Evolutionary conservation across 2,888 invertebrate genomes (phyloP), one percentile per base, ranked within the genome.

Genomic region (Caradrina kadenii): DNA sequence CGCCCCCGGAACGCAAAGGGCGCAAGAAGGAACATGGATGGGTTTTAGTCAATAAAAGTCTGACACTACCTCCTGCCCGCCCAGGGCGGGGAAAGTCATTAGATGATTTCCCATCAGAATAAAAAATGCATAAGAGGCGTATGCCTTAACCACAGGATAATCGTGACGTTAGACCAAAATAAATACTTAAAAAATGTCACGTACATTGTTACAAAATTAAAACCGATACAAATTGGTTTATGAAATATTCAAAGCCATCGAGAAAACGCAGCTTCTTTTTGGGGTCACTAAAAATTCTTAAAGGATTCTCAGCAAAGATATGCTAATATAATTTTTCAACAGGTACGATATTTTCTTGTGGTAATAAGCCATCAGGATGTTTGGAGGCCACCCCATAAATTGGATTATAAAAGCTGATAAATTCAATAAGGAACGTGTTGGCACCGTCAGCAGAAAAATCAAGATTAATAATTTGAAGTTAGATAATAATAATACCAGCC

Each of bases 381-480:
- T 78, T 63, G 61, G 70, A 61, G 77, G 67, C 53, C 64, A 73
- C 65, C 71, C 72, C 63, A 82, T 85, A 83, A 86, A 85, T 80
- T 85, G 82, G 82, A 83, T 86, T 85, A 80, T 64, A 72, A 75
- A 77, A 80, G 72, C 69, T 76, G 82, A 83, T 86, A 80, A 75
- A 80, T 86, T 85, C 78, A 81, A 85, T 86, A 82, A 80, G 39
- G 58, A 62, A 72, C 74, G 61, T 73, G 75, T 72, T 75, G 69
- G 78, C 71, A 82, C 53, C 60, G 85, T 67, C 52, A 50, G 78
- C 54, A 77, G 54, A 63, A 66, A 64, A 64, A 6, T 2, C 4
- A 15, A 52, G 17, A 26, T 55, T 15, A 19, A 26, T 22, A 53
- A 8, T 13, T 62, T 13, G 10, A 45, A 17, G 7, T 48, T 35